Conservation (phyloP, 2,888 invertebrate genomes). For the Apodemia mormo region DNA sequence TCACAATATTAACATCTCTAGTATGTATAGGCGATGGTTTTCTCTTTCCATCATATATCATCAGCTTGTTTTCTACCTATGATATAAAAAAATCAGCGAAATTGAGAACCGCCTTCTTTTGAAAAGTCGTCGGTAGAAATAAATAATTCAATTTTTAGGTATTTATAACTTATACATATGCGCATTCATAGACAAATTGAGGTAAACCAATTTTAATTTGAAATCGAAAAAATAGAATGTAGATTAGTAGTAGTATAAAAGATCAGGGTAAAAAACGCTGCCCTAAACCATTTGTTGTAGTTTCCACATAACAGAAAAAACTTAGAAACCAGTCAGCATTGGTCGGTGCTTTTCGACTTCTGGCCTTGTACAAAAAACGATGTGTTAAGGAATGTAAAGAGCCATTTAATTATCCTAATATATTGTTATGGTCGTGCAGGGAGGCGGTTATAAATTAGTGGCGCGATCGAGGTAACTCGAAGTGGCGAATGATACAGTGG, state of each 20-base stretch:
- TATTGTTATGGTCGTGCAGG: conserved; percentile 78
- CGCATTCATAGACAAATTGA: too few relatives aligned
- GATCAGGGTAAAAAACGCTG: conserved; percentile 55
- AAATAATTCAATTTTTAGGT: too few relatives aligned
- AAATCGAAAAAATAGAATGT: neutral
- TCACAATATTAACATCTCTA: too few relatives aligned
- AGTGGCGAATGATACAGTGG: conserved; percentile 60
- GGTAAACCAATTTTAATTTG: too few relatives aligned
- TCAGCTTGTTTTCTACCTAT: too few relatives aligned
- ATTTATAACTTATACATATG: too few relatives aligned
- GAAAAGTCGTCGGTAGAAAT: too few relatives aligned
- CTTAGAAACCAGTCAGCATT: conserved; percentile 78
- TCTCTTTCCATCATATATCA: too few relatives aligned
- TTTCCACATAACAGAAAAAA: conserved; percentile 72
- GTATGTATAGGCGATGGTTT: too few relatives aligned
- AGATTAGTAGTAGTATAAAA: conserved; percentile 15
- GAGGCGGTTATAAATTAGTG: conserved; percentile 75
- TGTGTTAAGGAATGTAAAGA: conserved; percentile 81
- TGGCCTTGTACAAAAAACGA: conserved; percentile 75
- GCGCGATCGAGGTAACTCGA: conserved; percentile 47
- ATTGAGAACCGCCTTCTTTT: too few relatives aligned
- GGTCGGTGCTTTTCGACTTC: conserved; percentile 76
- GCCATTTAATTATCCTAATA: conserved; percentile 82
- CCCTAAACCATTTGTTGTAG: conserved; percentile 78
- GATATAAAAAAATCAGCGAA: too few relatives aligned